A percentile compares a stretch with the other conserved stretches of the same genome.
Conservation (phyloP, 2,888 invertebrate genomes). For the Deroplatys truncata region DNA sequence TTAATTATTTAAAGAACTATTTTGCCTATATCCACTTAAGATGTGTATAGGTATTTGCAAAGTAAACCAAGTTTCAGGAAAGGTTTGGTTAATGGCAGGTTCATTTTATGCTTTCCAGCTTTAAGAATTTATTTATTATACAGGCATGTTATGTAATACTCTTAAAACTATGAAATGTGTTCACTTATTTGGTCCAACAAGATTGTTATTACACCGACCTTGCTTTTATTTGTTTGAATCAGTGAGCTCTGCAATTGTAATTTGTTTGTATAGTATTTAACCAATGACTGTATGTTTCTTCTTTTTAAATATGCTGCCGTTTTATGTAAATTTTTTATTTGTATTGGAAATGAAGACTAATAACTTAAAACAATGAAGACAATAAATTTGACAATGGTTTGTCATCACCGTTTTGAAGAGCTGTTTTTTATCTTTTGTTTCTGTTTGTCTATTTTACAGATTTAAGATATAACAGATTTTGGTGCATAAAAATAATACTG, state of each 20-base stretch:
- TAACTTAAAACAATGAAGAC: constrained; percentile 20
- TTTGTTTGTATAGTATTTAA: background rate
- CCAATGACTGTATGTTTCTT: constrained; percentile 17
- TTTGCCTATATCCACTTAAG: background rate
- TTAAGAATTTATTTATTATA: background rate
- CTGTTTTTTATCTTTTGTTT: background rate
- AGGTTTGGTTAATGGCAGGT: background rate
- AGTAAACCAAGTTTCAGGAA: background rate
- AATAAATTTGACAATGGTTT: constrained; percentile 21
- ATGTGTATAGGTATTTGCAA: background rate
- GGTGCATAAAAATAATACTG: no score
- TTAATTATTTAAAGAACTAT: background rate
- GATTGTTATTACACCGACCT: background rate
- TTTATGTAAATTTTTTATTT: constrained; percentile 7
- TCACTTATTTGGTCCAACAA: background rate
- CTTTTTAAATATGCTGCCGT: constrained; percentile 19
- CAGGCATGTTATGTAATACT: background rate
- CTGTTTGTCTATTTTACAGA: background rate
- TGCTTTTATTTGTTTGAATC: background rate
- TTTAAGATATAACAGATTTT: no score
- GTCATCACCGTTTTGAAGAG: constrained; percentile 1
- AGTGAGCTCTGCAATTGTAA: background rate
- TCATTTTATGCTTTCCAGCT: background rate
- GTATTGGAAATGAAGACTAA: constrained; percentile 17
- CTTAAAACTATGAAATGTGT: background rate